Evolutionary conservation across 2,797 vertebrate genomes (phyloP).

Genomic region (Argya squamiceps): DNA sequence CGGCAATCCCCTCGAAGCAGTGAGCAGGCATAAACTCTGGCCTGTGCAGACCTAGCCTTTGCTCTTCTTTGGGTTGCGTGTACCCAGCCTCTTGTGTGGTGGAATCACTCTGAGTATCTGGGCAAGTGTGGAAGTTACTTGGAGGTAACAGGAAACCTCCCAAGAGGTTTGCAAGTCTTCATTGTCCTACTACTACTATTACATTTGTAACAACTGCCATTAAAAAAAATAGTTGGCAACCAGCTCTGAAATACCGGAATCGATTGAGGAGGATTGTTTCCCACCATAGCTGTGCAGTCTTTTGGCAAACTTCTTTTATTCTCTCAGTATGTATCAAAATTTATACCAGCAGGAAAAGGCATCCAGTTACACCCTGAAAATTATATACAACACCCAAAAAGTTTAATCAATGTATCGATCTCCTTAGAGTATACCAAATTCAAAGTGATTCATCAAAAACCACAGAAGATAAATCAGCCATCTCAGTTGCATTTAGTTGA

Average conservation of each 20-base stretch:
- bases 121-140: background rate
- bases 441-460: slow-evolving; percentile 69
- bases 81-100: background rate
- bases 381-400: background rate
- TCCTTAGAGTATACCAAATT: slow-evolving; percentile 54
- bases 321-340: background rate
- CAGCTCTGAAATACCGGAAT: slow-evolving; percentile 36
- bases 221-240: slow-evolving; percentile 22
- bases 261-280: background rate
- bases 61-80: background rate
- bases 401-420: slow-evolving; percentile 47
- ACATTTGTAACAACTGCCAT: slow-evolving; percentile 14
- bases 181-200: background rate
- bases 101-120: background rate
- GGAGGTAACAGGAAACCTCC: background rate
- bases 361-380: slow-evolving; percentile 39
- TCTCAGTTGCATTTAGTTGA: background rate
- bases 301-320: slow-evolving; percentile 6
- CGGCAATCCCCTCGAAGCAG: background rate
- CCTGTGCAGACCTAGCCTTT: background rate
- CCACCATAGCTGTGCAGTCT: background rate
- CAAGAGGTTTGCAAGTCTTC: background rate
- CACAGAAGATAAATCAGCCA: slow-evolving; percentile 58
- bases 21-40: background rate
- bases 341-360: slow-evolving; percentile 19